phyloP scores from a whole-genome alignment of 2,113 vertebrate species.

The Zosterops borbonicus region DNA sequence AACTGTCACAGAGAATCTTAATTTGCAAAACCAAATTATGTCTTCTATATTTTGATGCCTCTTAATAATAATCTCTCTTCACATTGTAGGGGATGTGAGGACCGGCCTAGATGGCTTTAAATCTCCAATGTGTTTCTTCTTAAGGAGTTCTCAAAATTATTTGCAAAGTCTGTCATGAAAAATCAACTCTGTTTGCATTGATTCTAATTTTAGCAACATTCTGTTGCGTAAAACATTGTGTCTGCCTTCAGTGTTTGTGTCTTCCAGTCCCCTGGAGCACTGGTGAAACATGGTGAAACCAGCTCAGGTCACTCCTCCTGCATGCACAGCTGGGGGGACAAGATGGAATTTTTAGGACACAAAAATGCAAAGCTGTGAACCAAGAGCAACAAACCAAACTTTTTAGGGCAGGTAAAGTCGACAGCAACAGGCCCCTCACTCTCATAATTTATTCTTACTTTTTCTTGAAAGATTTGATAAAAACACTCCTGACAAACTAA shows the following conservation, averaged over 20 bases:
- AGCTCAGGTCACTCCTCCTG: background rate
- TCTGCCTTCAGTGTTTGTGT: background rate
- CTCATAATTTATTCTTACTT: background rate
- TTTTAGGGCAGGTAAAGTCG: background rate
- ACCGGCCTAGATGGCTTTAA: background rate
- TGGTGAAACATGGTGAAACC: background rate
- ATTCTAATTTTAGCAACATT: conserved; percentile 6
- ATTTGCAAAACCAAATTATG: background rate
- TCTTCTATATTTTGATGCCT: background rate
- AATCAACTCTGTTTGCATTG: background rate
- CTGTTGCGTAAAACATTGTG: background rate
- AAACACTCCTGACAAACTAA: background rate
- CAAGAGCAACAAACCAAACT: background rate
- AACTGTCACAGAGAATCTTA: background rate
- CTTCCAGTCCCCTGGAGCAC: background rate
- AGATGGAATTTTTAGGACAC: background rate
- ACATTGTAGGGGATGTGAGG: background rate
- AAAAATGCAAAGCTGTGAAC: background rate
- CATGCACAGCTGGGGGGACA: fast-evolving
- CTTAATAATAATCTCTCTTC: background rate
- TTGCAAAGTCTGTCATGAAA: background rate
- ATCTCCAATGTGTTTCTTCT: background rate
- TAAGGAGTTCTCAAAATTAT: background rate
- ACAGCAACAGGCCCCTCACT: background rate
- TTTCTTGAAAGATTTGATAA: background rate